Conservation (phyloP, 2,797 vertebrate genomes). For the Anguilla marmorata region DNA sequence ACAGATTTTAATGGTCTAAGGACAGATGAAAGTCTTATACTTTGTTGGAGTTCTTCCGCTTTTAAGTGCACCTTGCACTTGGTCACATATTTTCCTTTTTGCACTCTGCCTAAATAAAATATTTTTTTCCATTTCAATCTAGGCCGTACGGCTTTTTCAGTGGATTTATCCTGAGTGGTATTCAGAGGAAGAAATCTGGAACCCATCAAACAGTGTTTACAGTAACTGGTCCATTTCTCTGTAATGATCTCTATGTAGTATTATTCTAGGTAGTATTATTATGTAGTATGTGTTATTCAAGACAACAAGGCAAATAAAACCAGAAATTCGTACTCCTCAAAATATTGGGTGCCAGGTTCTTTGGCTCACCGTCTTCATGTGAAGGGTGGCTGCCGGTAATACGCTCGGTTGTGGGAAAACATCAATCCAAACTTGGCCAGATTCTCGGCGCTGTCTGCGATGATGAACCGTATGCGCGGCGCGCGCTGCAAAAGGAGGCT, state of each 20-base stretch:
- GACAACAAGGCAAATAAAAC: not conserved
- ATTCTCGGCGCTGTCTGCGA: not conserved
- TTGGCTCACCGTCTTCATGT: not conserved
- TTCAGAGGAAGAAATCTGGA: not conserved
- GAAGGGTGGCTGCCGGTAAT: not conserved
- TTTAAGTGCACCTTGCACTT: too few relatives aligned
- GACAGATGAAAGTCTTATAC: too few relatives aligned
- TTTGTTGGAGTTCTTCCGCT: too few relatives aligned
- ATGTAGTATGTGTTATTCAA: not conserved
- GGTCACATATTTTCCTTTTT: too few relatives aligned
- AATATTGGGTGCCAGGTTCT: not conserved
- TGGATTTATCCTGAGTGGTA: too few relatives aligned
- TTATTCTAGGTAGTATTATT: too few relatives aligned
- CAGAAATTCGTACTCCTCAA: not conserved
- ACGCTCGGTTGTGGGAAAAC: not conserved
- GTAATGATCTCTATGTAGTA: not conserved
- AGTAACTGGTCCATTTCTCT: not conserved
- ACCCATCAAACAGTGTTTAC: not conserved
- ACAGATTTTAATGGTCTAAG: too few relatives aligned
- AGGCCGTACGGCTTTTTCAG: too few relatives aligned
- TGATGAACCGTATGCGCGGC: not conserved
- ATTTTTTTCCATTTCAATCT: too few relatives aligned
- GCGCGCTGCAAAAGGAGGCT: not conserved
- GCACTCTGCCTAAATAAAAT: too few relatives aligned
- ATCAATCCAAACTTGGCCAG: not conserved